phyloP scores from a whole-genome alignment of 1,140 invertebrate genomes.

The Batillaria attramentaria region DNA sequence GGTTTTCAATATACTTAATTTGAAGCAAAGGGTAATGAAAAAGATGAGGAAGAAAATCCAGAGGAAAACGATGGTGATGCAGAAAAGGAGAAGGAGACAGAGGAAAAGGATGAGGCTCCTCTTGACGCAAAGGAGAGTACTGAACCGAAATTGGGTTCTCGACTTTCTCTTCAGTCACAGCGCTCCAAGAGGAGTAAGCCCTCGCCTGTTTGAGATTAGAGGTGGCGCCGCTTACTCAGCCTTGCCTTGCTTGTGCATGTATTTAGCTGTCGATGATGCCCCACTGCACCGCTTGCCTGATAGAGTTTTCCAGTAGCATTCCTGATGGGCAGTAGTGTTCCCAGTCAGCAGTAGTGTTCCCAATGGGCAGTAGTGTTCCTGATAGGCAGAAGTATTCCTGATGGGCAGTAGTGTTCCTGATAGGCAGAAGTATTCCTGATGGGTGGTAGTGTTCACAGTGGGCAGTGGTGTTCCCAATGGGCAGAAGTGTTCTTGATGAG shows the following conservation, averaged over 20 bases:
- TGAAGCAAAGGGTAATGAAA: neutral
- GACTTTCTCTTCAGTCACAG: constrained; percentile 14
- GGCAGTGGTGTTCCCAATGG: too few species aligned
- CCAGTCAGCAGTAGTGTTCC: too few species aligned
- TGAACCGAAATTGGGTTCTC: neutral
- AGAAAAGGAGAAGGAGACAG: constrained; percentile 1
- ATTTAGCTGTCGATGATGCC: neutral
- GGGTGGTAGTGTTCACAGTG: too few species aligned
- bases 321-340: too few species aligned
- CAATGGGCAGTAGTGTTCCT: too few species aligned
- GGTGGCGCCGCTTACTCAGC: neutral
- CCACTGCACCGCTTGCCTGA: neutral
- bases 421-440: too few species aligned
- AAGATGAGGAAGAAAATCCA: neutral
- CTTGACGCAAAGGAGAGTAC: neutral
- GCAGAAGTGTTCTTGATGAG: too few species aligned
- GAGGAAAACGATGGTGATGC: neutral
- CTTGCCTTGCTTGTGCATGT: too few species aligned
- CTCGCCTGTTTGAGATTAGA: neutral
- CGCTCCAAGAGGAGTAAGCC: constrained; percentile 5
- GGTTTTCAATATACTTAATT: too few species aligned
- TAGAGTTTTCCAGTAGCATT: neutral
- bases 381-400: too few species aligned
- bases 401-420: too few species aligned
- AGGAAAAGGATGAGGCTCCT: neutral